Evolutionary conservation across 2,888 invertebrate species (phyloP).

Genomic region (Acanthosoma haemorrhoidale): DNA sequence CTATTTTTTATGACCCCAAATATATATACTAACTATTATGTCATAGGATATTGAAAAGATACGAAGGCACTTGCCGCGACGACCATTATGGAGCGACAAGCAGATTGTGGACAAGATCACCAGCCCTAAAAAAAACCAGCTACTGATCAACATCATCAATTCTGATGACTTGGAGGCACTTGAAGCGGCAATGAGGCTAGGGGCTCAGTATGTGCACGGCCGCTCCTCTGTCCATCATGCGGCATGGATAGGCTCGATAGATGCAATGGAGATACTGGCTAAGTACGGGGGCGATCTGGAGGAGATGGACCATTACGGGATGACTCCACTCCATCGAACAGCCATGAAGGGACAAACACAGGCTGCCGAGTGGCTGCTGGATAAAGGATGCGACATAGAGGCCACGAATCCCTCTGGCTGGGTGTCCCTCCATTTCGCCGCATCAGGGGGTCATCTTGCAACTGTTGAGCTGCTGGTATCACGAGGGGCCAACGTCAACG

Average conservation of each 20-base stretch:
- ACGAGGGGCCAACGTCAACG: not conserved
- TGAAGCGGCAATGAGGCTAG: too few species aligned
- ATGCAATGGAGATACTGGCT: not conserved
- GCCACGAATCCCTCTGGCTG: not conserved
- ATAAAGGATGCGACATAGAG: not conserved
- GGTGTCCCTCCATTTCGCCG: not conserved
- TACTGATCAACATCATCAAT: too few species aligned
- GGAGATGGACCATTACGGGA: not conserved
- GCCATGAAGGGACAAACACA: not conserved
- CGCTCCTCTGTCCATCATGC: not conserved
- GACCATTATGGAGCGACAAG: too few species aligned
- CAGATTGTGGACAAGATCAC: too few species aligned
- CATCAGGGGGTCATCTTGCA: not conserved
- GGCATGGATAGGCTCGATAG: not conserved
- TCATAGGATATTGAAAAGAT: too few species aligned
- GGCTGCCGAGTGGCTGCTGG: not conserved
- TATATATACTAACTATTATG: too few species aligned
- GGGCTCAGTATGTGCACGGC: too few species aligned
- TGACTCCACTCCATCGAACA: not conserved
- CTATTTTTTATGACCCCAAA: too few species aligned
- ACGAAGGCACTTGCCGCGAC: too few species aligned
- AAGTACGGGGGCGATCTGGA: not conserved
- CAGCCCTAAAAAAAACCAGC: too few species aligned
- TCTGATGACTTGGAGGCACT: too few species aligned
- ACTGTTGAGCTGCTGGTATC: not conserved